Conservation (phyloP, 1,140 invertebrate species). For the Drepana arcuata region DNA sequence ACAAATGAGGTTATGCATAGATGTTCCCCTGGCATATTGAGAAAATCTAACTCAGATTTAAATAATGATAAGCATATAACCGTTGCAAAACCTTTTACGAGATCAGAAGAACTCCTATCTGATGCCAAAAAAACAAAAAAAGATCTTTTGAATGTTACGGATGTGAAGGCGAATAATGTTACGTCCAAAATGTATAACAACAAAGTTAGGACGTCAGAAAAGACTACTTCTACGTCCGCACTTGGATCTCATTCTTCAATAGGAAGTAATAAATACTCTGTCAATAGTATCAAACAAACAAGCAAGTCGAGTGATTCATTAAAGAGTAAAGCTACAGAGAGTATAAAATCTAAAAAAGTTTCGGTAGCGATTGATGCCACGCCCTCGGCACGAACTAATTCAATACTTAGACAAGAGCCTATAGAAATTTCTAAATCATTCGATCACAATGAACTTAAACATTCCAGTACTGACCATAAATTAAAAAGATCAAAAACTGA, state of each 20-base stretch:
- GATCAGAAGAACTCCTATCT: constrained; percentile 52
- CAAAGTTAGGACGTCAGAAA: constrained; percentile 52
- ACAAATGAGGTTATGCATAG: constrained; percentile 81
- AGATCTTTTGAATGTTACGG: constrained; percentile 21
- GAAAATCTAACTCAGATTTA: constrained; percentile 70
- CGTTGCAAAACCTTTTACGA: constrained; percentile 40
- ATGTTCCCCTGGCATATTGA: constrained; percentile 77
- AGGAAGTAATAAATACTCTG: constrained; percentile 43
- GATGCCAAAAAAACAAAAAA: constrained; percentile 44
- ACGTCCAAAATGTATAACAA: constrained; percentile 25
- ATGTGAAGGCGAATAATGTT: constrained; percentile 24
- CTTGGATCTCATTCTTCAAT: constrained; percentile 56
- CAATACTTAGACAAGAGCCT: constrained; percentile 81
- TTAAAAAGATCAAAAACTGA: constrained; percentile 64
- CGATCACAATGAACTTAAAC: constrained; percentile 44
- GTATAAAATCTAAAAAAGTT: constrained; percentile 75
- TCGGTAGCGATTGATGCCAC: constrained; percentile 84
- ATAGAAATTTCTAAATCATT: constrained; percentile 79
- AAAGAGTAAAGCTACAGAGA: constrained; percentile 58
- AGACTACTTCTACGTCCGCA: constrained; percentile 61
- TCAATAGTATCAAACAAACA: constrained; percentile 26
- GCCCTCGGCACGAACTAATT: constrained; percentile 78
- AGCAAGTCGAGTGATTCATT: constrained; percentile 60
- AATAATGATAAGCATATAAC: constrained; percentile 55
- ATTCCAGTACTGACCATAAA: constrained; percentile 40